Conservation (phyloP, 2,888 invertebrate genomes). For the Dryobotodes eremita region DNA sequence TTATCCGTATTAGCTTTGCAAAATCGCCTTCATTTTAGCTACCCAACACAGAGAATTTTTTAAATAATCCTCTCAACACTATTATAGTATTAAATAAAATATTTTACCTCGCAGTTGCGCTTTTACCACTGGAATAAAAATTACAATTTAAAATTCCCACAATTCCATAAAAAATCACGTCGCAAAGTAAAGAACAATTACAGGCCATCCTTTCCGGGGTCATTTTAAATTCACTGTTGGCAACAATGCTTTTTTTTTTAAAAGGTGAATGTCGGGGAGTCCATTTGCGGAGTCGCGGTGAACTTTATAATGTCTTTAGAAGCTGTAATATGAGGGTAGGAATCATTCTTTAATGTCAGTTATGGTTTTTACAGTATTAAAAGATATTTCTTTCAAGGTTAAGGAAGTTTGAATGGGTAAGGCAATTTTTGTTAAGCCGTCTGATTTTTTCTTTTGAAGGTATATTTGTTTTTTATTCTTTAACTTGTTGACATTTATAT, state of each 20-base stretch:
- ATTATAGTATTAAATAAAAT: neutral
- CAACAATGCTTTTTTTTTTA: slow-evolving; percentile 48
- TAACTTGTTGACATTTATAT: neutral
- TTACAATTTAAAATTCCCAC: slow-evolving; percentile 1
- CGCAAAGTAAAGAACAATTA: slow-evolving; percentile 46
- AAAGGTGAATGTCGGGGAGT: slow-evolving; percentile 52
- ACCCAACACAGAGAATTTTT: neutral
- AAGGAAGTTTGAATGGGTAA: slow-evolving; percentile 23
- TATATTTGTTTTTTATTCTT: neutral
- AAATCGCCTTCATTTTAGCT: neutral
- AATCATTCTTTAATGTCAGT: slow-evolving; percentile 51
- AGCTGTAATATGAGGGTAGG: slow-evolving; percentile 48
- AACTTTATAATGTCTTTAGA: slow-evolving; percentile 60
- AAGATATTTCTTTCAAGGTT: slow-evolving; percentile 33
- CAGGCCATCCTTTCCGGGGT: slow-evolving; percentile 64
- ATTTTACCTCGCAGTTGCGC: neutral
- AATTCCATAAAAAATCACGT: slow-evolving; percentile 24
- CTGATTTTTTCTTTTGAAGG: neutral
- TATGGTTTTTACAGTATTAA: slow-evolving; percentile 33
- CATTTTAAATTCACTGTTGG: slow-evolving; percentile 49
- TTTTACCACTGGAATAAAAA: neutral
- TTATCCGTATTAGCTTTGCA: neutral
- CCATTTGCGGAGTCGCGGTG: slow-evolving; percentile 40
- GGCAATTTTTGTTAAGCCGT: slow-evolving; percentile 34
- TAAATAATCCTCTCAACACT: neutral